Base-by-base conservation (phyloP, 2,113 vertebrate species). In the Xiphophorus couchianus region DNA sequence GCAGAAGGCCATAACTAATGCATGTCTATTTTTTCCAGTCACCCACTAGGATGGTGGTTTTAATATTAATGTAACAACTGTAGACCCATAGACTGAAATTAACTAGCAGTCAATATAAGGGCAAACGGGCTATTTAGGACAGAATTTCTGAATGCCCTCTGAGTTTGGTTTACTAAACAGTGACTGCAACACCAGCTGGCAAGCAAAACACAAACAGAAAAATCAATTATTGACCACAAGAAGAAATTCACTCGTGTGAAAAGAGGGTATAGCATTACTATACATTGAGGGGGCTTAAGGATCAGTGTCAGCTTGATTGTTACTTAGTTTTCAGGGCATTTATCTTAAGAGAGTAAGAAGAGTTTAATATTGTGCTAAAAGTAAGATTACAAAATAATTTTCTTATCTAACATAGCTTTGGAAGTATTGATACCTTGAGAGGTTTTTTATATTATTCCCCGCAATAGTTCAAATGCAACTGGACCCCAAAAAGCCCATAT, bases 1-100 rank as follows among this genome's bases (percentile, higher is more conserved):
- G 82, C 86, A 89, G 60, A 88, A 72, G 81, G 87, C 85, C 91
- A 93, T 90, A 88, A 92, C 89, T 90, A 93, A 93, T 92, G 88
- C 85, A 93, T 89, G 88, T 90, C 87, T 86, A 85, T 92, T 92
- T 91, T 91, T 84, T 84, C 69, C 85, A 82, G 86, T 84, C 85
- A 71, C 85, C 85, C 89, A 87, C 80, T 78, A 44, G 80, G 81
- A 85, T n/a, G 65, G 31, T 75, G 74, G 86, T 88, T 91, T 92
- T 85, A 93, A 93, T 93, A 93, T 93, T 92, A 86, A 93, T 93
- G 89, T 70, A 78, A 87, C 84, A 85, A 91, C 89, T 83, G 82
- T 76, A 88, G 71, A 84, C 85, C 82, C 71, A 77, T 72, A 82
- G 81, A 80, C 80, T 84, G 74, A 83, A 90, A 83, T 85, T 83